Evolutionary conservation across 1,140 invertebrate species (phyloP), one percentile per base, ranked within the genome.

Genomic region (Zaprionus camerounensis): DNA sequence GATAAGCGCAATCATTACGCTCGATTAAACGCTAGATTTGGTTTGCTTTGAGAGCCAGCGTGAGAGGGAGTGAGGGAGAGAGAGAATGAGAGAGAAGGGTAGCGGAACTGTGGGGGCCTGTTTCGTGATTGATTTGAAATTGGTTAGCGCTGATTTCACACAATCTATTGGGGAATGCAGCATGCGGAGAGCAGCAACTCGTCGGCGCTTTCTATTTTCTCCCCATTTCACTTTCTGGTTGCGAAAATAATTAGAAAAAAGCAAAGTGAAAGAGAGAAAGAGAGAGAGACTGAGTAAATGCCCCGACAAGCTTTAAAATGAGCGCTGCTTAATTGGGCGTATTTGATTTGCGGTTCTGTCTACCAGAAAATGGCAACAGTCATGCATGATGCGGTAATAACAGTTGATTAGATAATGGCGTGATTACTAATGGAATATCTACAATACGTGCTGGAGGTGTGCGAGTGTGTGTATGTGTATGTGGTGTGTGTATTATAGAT

Each of bases 111-210:
- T 24, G 49, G 22, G 72, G n/a, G 53, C 31, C n/a, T 26, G 9
- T 65, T 72, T 67, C 64, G 79, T 90, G 86, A 90, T 90, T 90
- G 85, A 90, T 91, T 90, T 76, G 82, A 90, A 90, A 90, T 90
- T 90, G 85, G 81, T 90, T 85, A 78, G 85, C 85, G 85, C 76
- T 90, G 85, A 88, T 88, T 88, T 88, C 81, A 90, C 85, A 81
- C 84, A 88, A 85, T 90, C 84, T 81, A 81, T 81, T 77, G 56
- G 46, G 41, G 56, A 71, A 72, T 65, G 70, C 20, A 49, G 24
- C 24, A 24, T 55, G 53, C 7, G 53, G n/a, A 44, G 41, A n/a
- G 13, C 38, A 41, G 38, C 24, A 34, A 58, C 15, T 62, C 31
- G 41, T 59, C 22, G 12, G 34, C 38, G 51, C 63, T 67, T 67